phyloP scores from a whole-genome alignment of 2,797 vertebrate species.

The Phyllotis vaccarum region DNA sequence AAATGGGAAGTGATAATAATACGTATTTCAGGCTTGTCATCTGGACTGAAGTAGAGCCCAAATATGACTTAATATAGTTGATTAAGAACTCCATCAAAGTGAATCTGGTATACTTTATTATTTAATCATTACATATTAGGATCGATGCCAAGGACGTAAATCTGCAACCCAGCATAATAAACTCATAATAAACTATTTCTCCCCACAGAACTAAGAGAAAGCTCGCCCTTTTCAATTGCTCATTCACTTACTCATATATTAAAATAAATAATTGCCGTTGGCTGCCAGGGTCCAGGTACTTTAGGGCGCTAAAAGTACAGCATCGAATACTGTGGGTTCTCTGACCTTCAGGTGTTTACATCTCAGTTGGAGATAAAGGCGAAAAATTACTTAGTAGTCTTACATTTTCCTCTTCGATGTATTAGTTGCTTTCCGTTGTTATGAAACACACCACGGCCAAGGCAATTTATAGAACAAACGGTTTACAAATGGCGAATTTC shows the following conservation, averaged over 20 bases:
- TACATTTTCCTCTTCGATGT: slow-evolving; percentile 20
- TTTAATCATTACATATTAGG: neutral
- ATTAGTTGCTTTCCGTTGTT: neutral
- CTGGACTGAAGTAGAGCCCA: neutral
- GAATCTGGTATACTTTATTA: neutral
- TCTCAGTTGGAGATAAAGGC: neutral
- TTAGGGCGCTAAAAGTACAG: too few relatives aligned
- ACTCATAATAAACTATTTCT: neutral
- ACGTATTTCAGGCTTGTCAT: neutral
- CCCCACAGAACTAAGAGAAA: neutral
- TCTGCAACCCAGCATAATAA: neutral
- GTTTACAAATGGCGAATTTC: neutral
- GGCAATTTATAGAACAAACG: too few relatives aligned
- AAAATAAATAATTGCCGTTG: neutral
- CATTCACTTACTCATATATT: neutral
- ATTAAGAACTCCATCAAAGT: neutral
- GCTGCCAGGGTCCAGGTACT: neutral
- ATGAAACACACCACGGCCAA: neutral
- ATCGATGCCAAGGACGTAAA: neutral
- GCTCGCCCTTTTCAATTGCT: neutral
- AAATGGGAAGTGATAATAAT: neutral
- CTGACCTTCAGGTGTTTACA: neutral
- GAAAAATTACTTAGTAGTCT: neutral
- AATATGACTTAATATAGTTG: neutral
- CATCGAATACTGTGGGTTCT: neutral